Conservation (phyloP, 2,113 vertebrate species). For the Dipodomys stephensi region DNA sequence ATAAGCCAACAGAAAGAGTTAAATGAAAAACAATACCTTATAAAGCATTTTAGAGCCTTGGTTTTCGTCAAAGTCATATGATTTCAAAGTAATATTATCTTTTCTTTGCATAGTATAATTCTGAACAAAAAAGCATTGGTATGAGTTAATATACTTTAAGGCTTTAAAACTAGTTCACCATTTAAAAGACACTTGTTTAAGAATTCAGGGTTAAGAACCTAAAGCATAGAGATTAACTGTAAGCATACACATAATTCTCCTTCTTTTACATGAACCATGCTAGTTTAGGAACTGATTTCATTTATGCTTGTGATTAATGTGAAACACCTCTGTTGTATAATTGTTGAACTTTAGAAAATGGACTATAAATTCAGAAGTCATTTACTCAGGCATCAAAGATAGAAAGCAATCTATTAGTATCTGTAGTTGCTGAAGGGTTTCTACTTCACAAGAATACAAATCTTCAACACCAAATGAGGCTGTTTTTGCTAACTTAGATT, state of each 20-base stretch:
- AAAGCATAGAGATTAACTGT: conserved; percentile 35
- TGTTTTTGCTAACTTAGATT: conserved; percentile 19
- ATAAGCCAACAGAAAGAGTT: conserved; percentile 53
- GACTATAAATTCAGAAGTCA: conserved; percentile 19
- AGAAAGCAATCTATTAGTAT: conserved; percentile 45
- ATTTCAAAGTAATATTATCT: conserved; percentile 70
- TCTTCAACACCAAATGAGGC: background rate
- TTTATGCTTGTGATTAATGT: background rate
- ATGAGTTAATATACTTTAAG: conserved; percentile 18
- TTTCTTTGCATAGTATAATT: conserved; percentile 83
- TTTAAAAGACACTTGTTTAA: conserved; percentile 67
- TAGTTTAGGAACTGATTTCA: conserved; percentile 47
- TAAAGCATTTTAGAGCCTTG: conserved; percentile 79
- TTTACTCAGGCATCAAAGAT: conserved; percentile 31
- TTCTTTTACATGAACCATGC: conserved; percentile 16
- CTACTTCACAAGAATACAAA: conserved; percentile 40
- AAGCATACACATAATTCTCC: background rate
- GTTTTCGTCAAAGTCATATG: conserved; percentile 80
- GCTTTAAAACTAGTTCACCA: conserved; percentile 55
- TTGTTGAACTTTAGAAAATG: conserved; percentile 35
- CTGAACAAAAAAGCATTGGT: conserved; percentile 70
- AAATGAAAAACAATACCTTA: conserved; percentile 82
- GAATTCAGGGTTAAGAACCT: conserved; percentile 46
- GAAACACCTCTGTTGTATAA: conserved; percentile 4
- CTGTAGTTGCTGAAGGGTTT: conserved; percentile 13